These are phyloP conservation scores for Delia radicum DNA, from an alignment of 1,140 invertebrate species.

Conservation along the genomic window DNA sequence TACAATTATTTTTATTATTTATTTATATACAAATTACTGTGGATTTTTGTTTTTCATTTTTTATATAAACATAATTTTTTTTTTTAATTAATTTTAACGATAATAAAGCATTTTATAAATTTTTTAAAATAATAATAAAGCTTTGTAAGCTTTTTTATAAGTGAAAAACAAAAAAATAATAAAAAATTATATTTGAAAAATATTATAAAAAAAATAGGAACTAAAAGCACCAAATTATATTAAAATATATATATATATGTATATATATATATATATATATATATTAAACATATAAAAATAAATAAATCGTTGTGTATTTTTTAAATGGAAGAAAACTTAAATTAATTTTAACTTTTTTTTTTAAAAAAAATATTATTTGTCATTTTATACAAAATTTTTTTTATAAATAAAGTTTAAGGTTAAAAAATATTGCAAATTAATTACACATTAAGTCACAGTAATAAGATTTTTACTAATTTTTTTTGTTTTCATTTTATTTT, in stretches of 20 bases:
- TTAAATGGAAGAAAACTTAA: slow-evolving; percentile 1
- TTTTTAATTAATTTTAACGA: neutral
- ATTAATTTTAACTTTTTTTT: neutral
- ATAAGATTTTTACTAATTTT: neutral
- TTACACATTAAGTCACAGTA: slow-evolving; percentile 29
- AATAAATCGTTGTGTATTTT: neutral
- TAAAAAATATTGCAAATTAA: slow-evolving; percentile 28
- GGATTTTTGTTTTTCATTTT: neutral
- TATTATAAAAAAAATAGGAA: slow-evolving; percentile 28
- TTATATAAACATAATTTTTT: neutral
- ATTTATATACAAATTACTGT: slow-evolving; percentile 7
- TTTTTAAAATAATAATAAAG: neutral
- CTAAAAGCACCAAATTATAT: slow-evolving; percentile 30
- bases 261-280: neutral
- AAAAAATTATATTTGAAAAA: neutral
- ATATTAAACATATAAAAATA: neutral
- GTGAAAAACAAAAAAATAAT: neutral
- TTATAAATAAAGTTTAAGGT: neutral
- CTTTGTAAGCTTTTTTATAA: neutral
- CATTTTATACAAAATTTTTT: neutral
- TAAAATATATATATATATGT: too few relatives aligned
- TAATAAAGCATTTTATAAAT: slow-evolving; percentile 18
- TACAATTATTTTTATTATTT: neutral
- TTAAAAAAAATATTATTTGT: slow-evolving; percentile 5
- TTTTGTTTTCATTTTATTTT: neutral